Base-by-base conservation (phyloP, 1,140 invertebrate species). In the Pteromalus puparum region DNA sequence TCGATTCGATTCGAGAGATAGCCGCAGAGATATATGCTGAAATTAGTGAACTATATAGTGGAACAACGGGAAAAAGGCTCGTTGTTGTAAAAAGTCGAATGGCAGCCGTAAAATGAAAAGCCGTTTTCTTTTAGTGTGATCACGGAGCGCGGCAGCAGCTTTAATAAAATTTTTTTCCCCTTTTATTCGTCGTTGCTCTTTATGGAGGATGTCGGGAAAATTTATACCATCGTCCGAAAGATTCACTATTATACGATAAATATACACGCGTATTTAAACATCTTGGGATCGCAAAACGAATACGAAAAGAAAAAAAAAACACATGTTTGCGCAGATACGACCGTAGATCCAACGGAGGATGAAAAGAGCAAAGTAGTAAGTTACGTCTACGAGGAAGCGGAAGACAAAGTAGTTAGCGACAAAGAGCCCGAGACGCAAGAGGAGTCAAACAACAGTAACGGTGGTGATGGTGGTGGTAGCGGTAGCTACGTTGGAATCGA, bases 81-180 rank as follows among this genome's bases (percentile, higher is more conserved):
- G 21, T 48, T 18, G 21, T 48, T 30, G 24, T 18, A 81, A 81
- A 38, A 73, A 46, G 80, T 70, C 80, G 48, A 81, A 73, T 68
- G 67, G 67, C 28, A 70, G 67, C 15, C 28, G 67, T 70, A 70
- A 70, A 70, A 30, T 70, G 67, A 70, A 70, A 65, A 70, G 67
- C 26, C 67, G 28, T 28, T 70, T 28, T 10, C 28, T 70, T 70
- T 28, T 70, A 70, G 24, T 28, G 24, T 70, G 28, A 70, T 70
- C 67, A 70, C 24, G 13, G 26, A 6, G 38, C 38, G 30, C 30
- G 30, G 30, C 6, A 18, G 53, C 53, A 61, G 15, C 1, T 70
- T 70, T 70, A 70, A 70, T 70, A 70, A 28, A 70, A 70, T 70
- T 70, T 70, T 70, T 70, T n/a, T 1, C 13, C 53, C 18, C 18